Percentiles rank a stretch among this genome's conserved stretches.
Conservation (phyloP, 2,888 invertebrate genomes). For the Drosophila rubida region DNA sequence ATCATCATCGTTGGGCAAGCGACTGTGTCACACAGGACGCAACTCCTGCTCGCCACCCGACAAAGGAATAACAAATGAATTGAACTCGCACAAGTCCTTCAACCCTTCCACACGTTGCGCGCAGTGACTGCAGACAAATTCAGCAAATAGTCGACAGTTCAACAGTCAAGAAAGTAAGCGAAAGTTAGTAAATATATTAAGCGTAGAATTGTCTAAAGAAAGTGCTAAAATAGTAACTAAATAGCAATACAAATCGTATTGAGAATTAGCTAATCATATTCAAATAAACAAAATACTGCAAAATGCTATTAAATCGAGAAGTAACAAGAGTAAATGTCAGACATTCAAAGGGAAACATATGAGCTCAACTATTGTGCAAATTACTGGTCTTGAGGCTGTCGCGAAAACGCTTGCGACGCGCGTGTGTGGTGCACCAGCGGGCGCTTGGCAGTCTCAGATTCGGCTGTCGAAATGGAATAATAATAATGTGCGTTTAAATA, state of each 20-base stretch:
- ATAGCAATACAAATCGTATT: no score
- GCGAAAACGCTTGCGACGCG: constrained; percentile 15
- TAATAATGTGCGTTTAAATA: constrained; percentile 84
- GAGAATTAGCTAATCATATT: no score
- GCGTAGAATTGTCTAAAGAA: no score
- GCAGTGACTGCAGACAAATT: background rate
- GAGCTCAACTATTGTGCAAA: background rate
- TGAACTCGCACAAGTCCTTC: background rate
- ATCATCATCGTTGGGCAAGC: constrained; percentile 17
- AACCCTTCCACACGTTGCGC: no score
- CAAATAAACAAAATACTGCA: no score
- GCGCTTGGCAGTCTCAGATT: constrained; percentile 63
- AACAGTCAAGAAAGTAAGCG: no score
- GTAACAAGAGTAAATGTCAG: background rate
- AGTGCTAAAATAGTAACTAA: no score
- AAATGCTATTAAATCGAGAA: no score
- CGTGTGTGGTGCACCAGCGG: constrained; percentile 58
- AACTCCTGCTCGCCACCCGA: constrained; percentile 32
- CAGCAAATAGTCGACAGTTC: no score
- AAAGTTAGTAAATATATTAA: no score
- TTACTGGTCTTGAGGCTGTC: background rate
- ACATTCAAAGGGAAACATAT: background rate
- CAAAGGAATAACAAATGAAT: constrained; percentile 27
- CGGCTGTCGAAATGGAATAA: constrained; percentile 82
- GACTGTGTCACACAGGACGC: constrained; percentile 45